phyloP scores from a whole-genome alignment of 2,797 vertebrate genomes.

The Molossus alvarezi region DNA sequence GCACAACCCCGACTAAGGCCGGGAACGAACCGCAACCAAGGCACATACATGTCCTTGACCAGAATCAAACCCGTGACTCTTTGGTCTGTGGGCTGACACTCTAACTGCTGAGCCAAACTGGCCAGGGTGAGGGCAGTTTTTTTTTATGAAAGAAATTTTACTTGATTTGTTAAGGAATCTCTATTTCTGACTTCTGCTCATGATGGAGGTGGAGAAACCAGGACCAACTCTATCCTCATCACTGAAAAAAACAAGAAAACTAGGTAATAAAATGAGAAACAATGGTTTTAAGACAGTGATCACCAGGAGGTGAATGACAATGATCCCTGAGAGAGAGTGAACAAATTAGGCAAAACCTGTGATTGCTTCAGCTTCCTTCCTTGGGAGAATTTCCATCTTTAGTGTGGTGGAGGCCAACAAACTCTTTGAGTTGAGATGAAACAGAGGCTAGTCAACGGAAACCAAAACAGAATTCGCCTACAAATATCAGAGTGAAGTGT shows the following conservation, averaged over 20 bases:
- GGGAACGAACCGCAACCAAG: too few relatives aligned
- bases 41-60: too few relatives aligned
- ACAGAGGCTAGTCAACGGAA: too few relatives aligned
- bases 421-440: not conserved
- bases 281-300: not conserved
- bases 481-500: not conserved
- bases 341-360: not conserved
- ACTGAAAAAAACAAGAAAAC: not conserved
- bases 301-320: not conserved
- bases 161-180: constrained; percentile 12
- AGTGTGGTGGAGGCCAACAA: not conserved
- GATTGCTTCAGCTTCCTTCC: not conserved
- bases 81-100: too few relatives aligned
- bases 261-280: not conserved
- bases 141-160: not conserved
- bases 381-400: not conserved
- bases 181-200: not conserved
- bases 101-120: too few relatives aligned
- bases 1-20: too few relatives aligned
- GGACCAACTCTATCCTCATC: not conserved
- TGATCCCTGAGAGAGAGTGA: not conserved
- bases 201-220: not conserved
- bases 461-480: not conserved
- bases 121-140: not conserved
- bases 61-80: too few relatives aligned